Percentiles rank a stretch among this genome's conserved stretches.
Conservation (phyloP, 2,888 invertebrate genomes). For the Drosophila cyrtoloma region DNA sequence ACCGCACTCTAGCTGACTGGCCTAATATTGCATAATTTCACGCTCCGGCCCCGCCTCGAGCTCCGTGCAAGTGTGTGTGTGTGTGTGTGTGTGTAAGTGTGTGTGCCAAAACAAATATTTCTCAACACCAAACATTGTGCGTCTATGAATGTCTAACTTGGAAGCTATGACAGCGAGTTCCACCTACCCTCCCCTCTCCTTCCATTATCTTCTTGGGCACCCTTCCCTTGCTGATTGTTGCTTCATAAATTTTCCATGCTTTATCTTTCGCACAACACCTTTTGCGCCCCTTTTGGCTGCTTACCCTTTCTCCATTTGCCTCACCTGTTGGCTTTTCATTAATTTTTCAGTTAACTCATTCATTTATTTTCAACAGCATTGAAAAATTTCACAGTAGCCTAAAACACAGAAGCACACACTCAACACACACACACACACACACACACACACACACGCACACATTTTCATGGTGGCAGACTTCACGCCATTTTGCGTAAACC, state of each 20-base stretch:
- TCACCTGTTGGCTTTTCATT: slow-evolving; percentile 68
- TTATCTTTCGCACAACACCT: slow-evolving; percentile 80
- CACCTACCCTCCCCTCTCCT: background rate
- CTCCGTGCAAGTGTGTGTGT: slow-evolving; percentile 4
- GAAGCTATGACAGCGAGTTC: slow-evolving; percentile 53
- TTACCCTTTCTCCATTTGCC: slow-evolving; percentile 24
- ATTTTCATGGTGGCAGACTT: slow-evolving; percentile 63
- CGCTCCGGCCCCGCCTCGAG: slow-evolving; percentile 38
- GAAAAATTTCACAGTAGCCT: slow-evolving; percentile 61
- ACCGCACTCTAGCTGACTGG: slow-evolving; percentile 1
- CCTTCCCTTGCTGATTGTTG: slow-evolving; percentile 27
- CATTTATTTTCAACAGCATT: slow-evolving; percentile 75
- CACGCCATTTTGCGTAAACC: slow-evolving; percentile 81
- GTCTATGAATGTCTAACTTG: slow-evolving; percentile 70
- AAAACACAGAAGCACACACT: slow-evolving; percentile 10
- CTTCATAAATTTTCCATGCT: slow-evolving; percentile 80
- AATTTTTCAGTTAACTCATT: slow-evolving; percentile 82
- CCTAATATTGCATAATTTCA: slow-evolving; percentile 75
- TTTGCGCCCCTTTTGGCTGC: slow-evolving; percentile 31
- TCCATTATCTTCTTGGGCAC: background rate
- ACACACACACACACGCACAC: slow-evolving; percentile 10
- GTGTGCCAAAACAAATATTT: slow-evolving; percentile 77
- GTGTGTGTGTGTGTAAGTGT: slow-evolving; percentile 24
- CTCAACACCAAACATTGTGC: slow-evolving; percentile 70
- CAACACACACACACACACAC: slow-evolving; percentile 32